A percentile compares a stretch with the other conserved stretches of the same genome.
These are phyloP conservation scores for Nomada ferruginata DNA, from an alignment of 2,888 invertebrate genomes.

Conservation along the genomic window DNA sequence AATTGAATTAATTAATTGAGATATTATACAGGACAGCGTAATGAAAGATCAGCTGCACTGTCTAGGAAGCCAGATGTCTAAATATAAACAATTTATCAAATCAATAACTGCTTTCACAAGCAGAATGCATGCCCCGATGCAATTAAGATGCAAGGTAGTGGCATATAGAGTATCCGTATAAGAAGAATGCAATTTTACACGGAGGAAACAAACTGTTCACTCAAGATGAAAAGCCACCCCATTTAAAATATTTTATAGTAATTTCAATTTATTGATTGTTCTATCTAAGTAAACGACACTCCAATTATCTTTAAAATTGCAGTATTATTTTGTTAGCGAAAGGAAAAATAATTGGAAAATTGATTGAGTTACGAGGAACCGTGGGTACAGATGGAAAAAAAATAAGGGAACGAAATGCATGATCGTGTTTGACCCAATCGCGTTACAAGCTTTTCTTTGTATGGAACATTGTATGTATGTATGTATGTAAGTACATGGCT, in stretches of 20 bases:
- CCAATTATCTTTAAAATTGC: not conserved
- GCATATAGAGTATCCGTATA: not conserved
- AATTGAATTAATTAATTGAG: not conserved
- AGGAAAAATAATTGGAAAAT: conserved; percentile 10
- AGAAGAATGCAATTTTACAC: not conserved
- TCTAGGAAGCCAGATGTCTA: not conserved
- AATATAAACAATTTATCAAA: conserved; percentile 7
- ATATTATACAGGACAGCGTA: not conserved
- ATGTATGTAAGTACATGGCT: conserved; percentile 6
- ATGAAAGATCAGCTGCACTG: not conserved
- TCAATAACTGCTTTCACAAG: not conserved
- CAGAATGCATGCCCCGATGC: not conserved
- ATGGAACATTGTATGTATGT: not conserved
- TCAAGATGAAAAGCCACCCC: not conserved
- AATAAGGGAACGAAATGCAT: conserved; percentile 27
- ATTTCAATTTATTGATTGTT: not conserved
- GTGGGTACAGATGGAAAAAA: not conserved
- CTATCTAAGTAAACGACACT: not conserved
- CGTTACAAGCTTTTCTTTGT: conserved; percentile 31
- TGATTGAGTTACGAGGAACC: conserved; percentile 1
- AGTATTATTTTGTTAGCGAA: not conserved
- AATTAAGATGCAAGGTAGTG: not conserved
- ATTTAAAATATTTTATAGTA: not conserved
- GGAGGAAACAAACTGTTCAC: not conserved
- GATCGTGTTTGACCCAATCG: conserved; percentile 40